Conservation (phyloP, 2,797 vertebrate genomes). For the Avahi laniger region DNA sequence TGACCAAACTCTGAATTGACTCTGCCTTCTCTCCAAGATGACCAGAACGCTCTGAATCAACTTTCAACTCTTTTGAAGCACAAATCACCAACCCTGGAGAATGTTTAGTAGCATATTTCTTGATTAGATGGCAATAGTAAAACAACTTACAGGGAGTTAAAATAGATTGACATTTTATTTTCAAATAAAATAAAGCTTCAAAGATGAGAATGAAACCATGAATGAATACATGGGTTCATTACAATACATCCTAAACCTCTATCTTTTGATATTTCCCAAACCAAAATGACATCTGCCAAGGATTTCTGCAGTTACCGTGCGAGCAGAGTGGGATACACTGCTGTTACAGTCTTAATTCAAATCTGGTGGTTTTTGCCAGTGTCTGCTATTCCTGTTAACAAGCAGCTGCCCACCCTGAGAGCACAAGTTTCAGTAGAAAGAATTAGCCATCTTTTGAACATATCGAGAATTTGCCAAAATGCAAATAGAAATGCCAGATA, state of each 20-base stretch:
- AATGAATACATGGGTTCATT: neutral
- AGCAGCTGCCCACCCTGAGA: neutral
- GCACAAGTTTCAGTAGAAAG: neutral
- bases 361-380: neutral
- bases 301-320: neutral
- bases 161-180: neutral
- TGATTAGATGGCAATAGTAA: neutral
- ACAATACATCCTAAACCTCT: neutral
- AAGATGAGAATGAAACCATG: neutral
- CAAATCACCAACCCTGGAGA: neutral
- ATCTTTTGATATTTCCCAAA: neutral
- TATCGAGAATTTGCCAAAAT: conserved; percentile 28
- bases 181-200: neutral
- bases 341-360: neutral
- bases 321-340: neutral
- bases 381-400: neutral
- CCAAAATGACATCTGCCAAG: neutral
- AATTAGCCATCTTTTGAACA: conserved; percentile 56
- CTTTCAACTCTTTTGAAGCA: neutral
- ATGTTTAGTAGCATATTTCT: neutral
- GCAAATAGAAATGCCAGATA: conserved; percentile 18
- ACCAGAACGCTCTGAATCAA: neutral
- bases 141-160: neutral
- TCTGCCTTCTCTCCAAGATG: neutral
- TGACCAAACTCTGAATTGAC: neutral